Conservation (phyloP, 1,140 invertebrate genomes). For the Delia radicum region DNA sequence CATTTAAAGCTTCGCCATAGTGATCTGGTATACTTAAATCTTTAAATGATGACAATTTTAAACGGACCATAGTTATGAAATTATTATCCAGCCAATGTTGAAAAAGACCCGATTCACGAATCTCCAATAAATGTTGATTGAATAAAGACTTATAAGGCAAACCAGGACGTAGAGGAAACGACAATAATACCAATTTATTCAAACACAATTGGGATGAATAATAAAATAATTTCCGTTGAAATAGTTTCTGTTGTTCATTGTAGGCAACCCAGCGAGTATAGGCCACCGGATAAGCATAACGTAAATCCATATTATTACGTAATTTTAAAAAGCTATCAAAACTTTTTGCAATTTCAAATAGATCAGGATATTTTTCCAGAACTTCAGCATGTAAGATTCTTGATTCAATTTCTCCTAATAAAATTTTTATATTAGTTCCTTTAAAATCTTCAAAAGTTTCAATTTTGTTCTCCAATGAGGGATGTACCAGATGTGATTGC, state of each 20-base stretch:
- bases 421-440: conserved; percentile 8
- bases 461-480: neutral
- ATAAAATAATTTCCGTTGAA: conserved; percentile 12
- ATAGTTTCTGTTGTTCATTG: neutral
- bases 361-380: neutral
- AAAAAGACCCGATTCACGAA: neutral
- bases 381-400: neutral
- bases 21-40: neutral
- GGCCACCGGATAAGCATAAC: conserved; percentile 7
- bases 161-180: neutral
- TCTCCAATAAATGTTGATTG: neutral
- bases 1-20: neutral
- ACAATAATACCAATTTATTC: neutral
- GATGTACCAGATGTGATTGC: conserved; percentile 18
- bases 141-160: neutral
- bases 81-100: neutral
- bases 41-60: neutral
- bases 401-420: neutral
- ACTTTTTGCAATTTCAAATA: neutral
- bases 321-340: neutral
- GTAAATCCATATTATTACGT: neutral
- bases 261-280: neutral
- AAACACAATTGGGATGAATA: neutral
- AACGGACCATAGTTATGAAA: conserved; percentile 8
- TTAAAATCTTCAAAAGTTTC: neutral